Evolutionary conservation across 2,113 vertebrate species (phyloP).

Genomic region (Hyperoodon ampullatus): DNA sequence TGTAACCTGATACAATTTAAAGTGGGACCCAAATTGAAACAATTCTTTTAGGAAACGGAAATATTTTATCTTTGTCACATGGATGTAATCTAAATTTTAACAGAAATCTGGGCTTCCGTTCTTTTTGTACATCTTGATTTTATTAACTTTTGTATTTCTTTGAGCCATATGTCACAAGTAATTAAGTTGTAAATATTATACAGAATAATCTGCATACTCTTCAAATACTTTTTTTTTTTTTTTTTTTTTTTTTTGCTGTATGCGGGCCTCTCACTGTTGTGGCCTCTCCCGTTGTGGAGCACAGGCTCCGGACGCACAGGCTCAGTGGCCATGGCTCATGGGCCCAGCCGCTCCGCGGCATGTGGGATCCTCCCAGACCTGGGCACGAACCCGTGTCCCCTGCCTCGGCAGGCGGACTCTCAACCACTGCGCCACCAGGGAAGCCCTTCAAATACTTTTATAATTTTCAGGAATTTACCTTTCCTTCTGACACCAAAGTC

Average conservation of each 20-base stretch:
- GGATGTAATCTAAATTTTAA: neutral
- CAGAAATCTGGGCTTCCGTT: neutral
- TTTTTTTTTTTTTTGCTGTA: too few relatives aligned
- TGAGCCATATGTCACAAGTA: neutral
- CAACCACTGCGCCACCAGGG: too few relatives aligned
- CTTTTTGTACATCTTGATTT: neutral
- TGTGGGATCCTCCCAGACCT: too few relatives aligned
- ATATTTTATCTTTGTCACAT: neutral
- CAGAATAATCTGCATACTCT: neutral
- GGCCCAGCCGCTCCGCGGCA: too few relatives aligned
- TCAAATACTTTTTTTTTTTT: neutral
- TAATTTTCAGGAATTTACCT: neutral
- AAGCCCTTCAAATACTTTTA: neutral
- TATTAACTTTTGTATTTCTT: neutral
- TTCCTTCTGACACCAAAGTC: neutral
- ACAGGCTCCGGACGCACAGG: too few relatives aligned
- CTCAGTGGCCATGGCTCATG: too few relatives aligned
- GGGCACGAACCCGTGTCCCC: too few relatives aligned
- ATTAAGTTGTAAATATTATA: conserved; percentile 1
- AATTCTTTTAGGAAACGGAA: neutral
- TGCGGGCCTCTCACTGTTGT: too few relatives aligned
- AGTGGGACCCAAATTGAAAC: neutral
- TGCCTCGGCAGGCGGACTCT: too few relatives aligned
- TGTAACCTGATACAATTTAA: conserved; percentile 27
- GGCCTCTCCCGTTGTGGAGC: too few relatives aligned